phyloP scores from a whole-genome alignment of 2,888 invertebrate species.

The Lamellibrachia satsuma region DNA sequence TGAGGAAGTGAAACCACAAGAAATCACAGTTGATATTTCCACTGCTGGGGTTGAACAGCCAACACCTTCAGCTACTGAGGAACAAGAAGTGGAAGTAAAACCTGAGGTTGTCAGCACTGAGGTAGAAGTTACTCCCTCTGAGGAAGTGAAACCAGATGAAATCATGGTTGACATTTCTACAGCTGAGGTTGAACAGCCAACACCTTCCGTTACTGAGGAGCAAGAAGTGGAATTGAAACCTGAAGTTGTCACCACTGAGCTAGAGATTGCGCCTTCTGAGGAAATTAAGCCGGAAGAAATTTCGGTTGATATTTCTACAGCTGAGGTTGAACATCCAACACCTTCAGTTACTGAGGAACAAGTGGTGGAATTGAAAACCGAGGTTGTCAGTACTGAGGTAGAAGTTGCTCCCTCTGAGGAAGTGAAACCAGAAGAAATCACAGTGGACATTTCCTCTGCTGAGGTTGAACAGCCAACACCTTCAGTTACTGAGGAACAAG shows the following conservation, averaged over 20 bases:
- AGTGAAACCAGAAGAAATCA: background rate
- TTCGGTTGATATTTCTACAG: background rate
- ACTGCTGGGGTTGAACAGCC: background rate
- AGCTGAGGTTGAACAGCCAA: background rate
- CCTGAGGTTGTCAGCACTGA: background rate
- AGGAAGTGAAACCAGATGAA: background rate
- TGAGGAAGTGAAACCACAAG: background rate
- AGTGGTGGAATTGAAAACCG: background rate
- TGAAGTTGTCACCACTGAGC: background rate
- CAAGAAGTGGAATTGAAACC: background rate
- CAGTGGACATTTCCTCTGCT: background rate
- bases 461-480: background rate
- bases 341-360: background rate
- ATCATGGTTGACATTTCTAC: slow-evolving; percentile 2
- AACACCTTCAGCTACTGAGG: background rate
- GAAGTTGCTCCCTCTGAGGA: background rate
- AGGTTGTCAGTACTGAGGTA: background rate
- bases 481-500: background rate
- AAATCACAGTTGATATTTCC: background rate
- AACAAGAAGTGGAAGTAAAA: background rate
- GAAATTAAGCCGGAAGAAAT: background rate
- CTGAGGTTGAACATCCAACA: background rate
- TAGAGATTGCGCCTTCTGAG: background rate
- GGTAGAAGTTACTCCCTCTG: background rate
- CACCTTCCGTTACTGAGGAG: background rate